Base-by-base conservation (phyloP, 2,888 invertebrate genomes). In the Cerceris rybyensis region DNA sequence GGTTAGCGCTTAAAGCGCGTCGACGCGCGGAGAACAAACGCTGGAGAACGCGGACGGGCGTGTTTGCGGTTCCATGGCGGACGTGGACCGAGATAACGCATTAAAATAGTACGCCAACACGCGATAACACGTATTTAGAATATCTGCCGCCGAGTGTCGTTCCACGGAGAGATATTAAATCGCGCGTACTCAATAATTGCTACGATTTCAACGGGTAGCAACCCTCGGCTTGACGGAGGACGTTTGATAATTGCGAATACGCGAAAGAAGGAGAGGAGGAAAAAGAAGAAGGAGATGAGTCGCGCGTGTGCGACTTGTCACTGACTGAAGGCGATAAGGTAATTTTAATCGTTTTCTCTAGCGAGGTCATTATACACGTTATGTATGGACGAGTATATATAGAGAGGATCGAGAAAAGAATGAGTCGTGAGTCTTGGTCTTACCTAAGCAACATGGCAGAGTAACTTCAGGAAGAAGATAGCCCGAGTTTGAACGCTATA, bases 391-490 rank as follows among this genome's bases (percentile, higher is more conserved):
- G 46, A 1, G 46, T 8, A 11, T 46, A 11, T 11, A 13, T 46
- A 11, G 46, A 8, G 8, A 54, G 1, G 14, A 54, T 16, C 14
- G 54, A 54, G 8, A 8, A 54, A 16, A 8, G 14, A 54, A 54
- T n/a, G n/a, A 54, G 6, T 54, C 28, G 28, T 28, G 54, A 54
- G 8, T 5, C 46, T 55, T 65, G 9, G 58, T 68, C 74, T 89
- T 89, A 92, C 92, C 92, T 92, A 90, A 90, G 91, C 88, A 91
- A 91, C 92, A 92, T 92, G 88, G 91, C 91, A 89, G 86, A 84
- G 70, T 87, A 81, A 88, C 90, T 88, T 92, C 88, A 90, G 87
- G 89, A 88, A 81, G 87, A 92, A 90, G 88, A 91, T 85, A 82
- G 86, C 85, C 81, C 88, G 86, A 86, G 82, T 82, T 86, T 84